Percentiles rank a stretch among this genome's conserved stretches.
phyloP scores from a whole-genome alignment of 2,888 invertebrate genomes.

The Zygaena filipendulae region DNA sequence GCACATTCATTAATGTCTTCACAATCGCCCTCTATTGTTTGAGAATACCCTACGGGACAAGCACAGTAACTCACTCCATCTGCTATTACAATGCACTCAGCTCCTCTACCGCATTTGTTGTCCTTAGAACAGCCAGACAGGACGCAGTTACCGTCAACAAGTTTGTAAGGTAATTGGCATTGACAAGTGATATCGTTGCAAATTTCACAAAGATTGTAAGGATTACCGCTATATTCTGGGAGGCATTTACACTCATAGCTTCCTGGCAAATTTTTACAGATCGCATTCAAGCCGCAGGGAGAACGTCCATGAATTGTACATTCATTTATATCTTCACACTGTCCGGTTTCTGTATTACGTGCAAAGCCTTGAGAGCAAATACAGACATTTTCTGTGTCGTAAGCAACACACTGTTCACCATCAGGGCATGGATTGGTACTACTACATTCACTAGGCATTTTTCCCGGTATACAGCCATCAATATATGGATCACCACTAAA shows the following conservation, averaged over 20 bases:
- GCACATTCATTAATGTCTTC: conserved; percentile 87
- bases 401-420: conserved; percentile 87
- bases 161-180: conserved; percentile 88
- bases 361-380: conserved; percentile 89
- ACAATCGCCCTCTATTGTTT: conserved; percentile 83
- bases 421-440: conserved; percentile 80
- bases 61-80: conserved; percentile 94
- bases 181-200: conserved; percentile 86
- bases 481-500: conserved; percentile 83
- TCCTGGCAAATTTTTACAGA: conserved; percentile 92
- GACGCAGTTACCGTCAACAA: conserved; percentile 85
- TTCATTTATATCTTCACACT: conserved; percentile 89
- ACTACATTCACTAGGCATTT: conserved; percentile 76
- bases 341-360: conserved; percentile 77
- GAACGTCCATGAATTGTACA: conserved; percentile 81
- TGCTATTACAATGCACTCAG: conserved; percentile 90
- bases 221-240: conserved; percentile 88
- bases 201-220: conserved; percentile 87
- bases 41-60: conserved; percentile 87
- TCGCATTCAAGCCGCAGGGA: conserved; percentile 88
- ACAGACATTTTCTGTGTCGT: conserved; percentile 85
- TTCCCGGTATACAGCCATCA: conserved; percentile 77
- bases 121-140: conserved; percentile 84
- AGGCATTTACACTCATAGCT: conserved; percentile 95
- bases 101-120: conserved; percentile 85